A percentile compares a stretch with the other conserved stretches of the same genome.
Conservation (phyloP, 2,113 vertebrate species). For the Pseudopipra pipra region DNA sequence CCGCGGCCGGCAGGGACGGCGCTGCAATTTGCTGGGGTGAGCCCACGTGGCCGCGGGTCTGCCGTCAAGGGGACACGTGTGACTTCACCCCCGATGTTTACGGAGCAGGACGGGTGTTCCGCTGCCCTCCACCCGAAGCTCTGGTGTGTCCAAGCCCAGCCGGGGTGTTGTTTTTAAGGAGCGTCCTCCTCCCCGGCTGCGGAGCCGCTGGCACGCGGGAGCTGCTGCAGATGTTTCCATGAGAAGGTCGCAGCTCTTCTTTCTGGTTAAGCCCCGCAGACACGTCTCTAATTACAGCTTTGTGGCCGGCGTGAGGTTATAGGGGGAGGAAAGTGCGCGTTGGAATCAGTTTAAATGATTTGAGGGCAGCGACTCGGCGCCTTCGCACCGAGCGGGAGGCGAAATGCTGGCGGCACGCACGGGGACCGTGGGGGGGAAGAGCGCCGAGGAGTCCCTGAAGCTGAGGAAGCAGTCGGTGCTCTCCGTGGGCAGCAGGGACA, state of each 20-base stretch:
- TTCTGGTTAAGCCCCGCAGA: conserved; percentile 54
- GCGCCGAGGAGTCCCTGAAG: conserved; percentile 67
- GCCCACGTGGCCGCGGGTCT: not conserved
- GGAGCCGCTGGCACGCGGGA: not conserved
- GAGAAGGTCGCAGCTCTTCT: conserved; percentile 66
- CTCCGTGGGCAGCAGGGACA: conserved; percentile 72
- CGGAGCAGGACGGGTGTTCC: not conserved
- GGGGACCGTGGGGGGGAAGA: conserved; percentile 74
- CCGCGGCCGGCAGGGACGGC: accelerated
- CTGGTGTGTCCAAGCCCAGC: accelerated
- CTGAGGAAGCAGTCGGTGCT: conserved; percentile 82
- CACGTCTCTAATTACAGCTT: conserved; percentile 86
- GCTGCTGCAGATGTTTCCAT: conserved; percentile 60
- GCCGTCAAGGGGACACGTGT: not conserved
- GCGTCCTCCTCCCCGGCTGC: accelerated
- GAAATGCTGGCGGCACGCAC: conserved; percentile 88
- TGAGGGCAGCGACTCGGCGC: conserved; percentile 37
- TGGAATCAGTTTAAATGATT: conserved; percentile 45
- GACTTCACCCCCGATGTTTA: not conserved
- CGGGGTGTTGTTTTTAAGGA: accelerated
- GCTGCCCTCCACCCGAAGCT: accelerated
- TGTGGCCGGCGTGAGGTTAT: conserved; percentile 75
- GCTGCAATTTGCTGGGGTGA: not conserved
- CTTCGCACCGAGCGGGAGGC: not conserved
- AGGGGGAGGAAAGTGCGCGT: conserved; percentile 66